Percentiles rank a stretch among this genome's conserved stretches.
phyloP scores from a whole-genome alignment of 2,888 invertebrate genomes.

The Dromius quadrimaculatus region DNA sequence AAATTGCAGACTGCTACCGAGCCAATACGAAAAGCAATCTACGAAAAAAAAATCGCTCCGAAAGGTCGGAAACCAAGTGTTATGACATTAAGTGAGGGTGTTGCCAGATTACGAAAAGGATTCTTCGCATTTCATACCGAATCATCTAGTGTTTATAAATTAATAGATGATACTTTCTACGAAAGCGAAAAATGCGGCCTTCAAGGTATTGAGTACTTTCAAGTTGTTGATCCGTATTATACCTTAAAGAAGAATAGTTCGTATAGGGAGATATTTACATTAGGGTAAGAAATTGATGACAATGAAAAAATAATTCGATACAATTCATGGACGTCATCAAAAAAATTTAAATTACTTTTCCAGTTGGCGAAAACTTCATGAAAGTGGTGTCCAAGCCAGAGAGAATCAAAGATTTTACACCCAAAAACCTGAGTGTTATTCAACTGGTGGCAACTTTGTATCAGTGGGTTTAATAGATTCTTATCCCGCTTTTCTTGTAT shows the following conservation, averaged over 20 bases:
- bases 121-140: constrained; percentile 79
- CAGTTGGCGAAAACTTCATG: constrained; percentile 69
- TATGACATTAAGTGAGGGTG: constrained; percentile 72
- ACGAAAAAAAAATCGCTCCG: constrained; percentile 73
- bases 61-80: constrained; percentile 71
- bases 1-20: constrained; percentile 72
- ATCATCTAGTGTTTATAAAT: constrained; percentile 74
- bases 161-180: constrained; percentile 75
- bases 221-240: constrained; percentile 70
- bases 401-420: constrained; percentile 68
- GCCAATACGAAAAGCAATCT: constrained; percentile 72
- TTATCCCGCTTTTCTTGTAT: constrained; percentile 63
- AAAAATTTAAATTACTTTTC: too few species aligned
- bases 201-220: constrained; percentile 72
- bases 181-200: constrained; percentile 80
- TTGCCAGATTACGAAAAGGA: constrained; percentile 71
- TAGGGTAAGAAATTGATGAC: constrained; percentile 66
- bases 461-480: constrained; percentile 72
- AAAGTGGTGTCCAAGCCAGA: constrained; percentile 69
- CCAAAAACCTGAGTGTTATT: constrained; percentile 69
- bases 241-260: constrained; percentile 70
- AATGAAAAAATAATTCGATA: neutral
- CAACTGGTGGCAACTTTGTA: constrained; percentile 69
- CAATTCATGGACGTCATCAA: neutral
- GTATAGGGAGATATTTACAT: constrained; percentile 70